Evolutionary conservation across 2,888 invertebrate species (phyloP).

Genomic region (Allygus modestus): DNA sequence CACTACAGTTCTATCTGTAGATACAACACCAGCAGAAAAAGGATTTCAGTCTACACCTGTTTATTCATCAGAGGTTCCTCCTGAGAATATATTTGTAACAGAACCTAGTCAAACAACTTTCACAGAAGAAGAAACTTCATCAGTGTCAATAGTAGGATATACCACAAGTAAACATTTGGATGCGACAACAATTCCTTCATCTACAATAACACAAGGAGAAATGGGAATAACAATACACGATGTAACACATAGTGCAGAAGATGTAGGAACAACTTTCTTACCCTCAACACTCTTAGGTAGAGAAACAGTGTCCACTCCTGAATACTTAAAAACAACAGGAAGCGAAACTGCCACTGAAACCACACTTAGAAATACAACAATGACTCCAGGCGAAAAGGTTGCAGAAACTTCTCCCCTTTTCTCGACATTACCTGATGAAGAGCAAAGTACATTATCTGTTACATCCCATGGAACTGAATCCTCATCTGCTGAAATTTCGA

Average conservation of each 20-base stretch:
- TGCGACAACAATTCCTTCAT: not conserved
- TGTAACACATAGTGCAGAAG: not conserved
- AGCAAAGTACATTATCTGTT: not conserved
- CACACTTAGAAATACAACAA: not conserved
- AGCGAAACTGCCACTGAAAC: not conserved
- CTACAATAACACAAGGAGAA: not conserved
- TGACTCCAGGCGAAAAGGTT: not conserved
- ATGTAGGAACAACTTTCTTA: not conserved
- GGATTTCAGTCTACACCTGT: not conserved
- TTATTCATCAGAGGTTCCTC: not conserved
- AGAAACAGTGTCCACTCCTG: conserved; percentile 11
- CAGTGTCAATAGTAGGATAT: not conserved
- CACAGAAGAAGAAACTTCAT: not conserved
- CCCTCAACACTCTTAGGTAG: not conserved
- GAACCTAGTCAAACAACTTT: not conserved
- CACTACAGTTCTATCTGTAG: not conserved
- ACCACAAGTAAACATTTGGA: not conserved
- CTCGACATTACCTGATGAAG: not conserved
- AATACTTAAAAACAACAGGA: not conserved
- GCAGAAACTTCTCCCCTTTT: not conserved
- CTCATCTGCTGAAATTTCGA: not conserved
- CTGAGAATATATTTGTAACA: not conserved
- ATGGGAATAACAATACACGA: not conserved
- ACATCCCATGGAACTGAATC: not conserved
- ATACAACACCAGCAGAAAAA: conserved; percentile 11